Base-by-base conservation (phyloP, 2,113 vertebrate genomes). In the Chascanopsetta lugubris region DNA sequence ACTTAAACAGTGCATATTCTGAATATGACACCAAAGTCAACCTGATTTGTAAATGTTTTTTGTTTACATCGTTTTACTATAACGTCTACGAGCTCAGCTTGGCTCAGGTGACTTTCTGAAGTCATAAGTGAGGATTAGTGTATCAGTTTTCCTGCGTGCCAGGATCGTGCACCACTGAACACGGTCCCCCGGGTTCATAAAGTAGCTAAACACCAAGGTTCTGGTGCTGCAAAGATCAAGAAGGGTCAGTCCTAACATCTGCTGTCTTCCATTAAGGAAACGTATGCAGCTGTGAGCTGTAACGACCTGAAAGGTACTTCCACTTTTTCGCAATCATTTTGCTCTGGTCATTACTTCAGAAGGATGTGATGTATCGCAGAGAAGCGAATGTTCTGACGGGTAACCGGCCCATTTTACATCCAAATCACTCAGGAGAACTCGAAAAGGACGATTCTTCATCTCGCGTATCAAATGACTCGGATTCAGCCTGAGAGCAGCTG, bases 391-490 rank as follows among this genome's bases (percentile, higher is more conserved):
- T 48, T 51, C 43, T 20, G 22, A 59, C 34, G 54, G 51, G 40
- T 17, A 66, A 46, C 24, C 6, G 27, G 5, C 10, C 24, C 22
- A 49, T 67, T 55, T 57, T 9, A 57, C 4, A 42, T 69, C 26
- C 61, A 46, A 68, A 72, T 62, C 17, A 57, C 61, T 62, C 60
- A 36, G 63, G n/a, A 69, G 63, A 34, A 46, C 22, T 24, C 58
- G 22, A 11, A 67, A 71, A 71, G 27, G 59, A 66, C 49, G 26
- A 66, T 70, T 53, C 40, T 56, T 54, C 53, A 58, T 66, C 54
- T 58, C 40, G 54, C 59, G 46, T 67, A 34, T 63, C 34, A 49
- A 20, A 36, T 12, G 21, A 13, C 51, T 68, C 25, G 58, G 57
- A 26, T 67, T 58, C 18, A 5, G 50, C 22, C 48, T 32, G 60